Conservation (phyloP, 1,140 invertebrate genomes). For the Drosophila serrata region DNA sequence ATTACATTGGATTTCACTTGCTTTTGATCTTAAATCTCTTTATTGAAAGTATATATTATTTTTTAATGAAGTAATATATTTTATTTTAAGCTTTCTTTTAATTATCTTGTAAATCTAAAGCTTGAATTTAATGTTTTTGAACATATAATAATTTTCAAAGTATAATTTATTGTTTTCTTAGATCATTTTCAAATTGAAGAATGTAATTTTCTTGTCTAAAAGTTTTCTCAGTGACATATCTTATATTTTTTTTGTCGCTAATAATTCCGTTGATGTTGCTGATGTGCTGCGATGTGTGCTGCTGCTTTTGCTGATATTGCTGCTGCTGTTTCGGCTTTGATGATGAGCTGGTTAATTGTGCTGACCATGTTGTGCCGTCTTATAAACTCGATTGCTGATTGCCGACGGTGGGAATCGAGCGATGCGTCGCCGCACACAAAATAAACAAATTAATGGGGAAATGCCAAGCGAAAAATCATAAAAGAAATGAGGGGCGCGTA, state of each 20-base stretch:
- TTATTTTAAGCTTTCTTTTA: neutral
- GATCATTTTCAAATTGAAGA: neutral
- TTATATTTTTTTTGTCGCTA: constrained; percentile 2
- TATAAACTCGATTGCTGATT: constrained; percentile 76
- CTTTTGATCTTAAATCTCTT: neutral
- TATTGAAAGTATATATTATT: neutral
- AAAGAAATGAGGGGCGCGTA: constrained; percentile 37
- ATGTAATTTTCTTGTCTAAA: neutral
- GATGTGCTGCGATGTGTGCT: constrained; percentile 8
- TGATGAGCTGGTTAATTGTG: constrained; percentile 63
- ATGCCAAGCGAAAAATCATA: constrained; percentile 73
- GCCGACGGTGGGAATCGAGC: constrained; percentile 62
- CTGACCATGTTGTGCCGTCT: constrained; percentile 61
- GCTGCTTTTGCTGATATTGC: constrained; percentile 14
- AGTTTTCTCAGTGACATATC: constrained; percentile 1
- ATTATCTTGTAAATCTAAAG: neutral
- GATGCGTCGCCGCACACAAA: constrained; percentile 43
- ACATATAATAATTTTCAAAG: neutral
- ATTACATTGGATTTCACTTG: neutral
- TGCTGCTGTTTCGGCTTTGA: constrained; percentile 30
- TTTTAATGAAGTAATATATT: no score
- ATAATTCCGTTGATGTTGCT: constrained; percentile 28
- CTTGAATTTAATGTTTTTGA: neutral
- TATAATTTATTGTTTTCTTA: neutral
- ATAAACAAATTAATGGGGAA: constrained; percentile 75